Base-by-base conservation (phyloP, 2,888 invertebrate species). In the Lysandra bellargus region DNA sequence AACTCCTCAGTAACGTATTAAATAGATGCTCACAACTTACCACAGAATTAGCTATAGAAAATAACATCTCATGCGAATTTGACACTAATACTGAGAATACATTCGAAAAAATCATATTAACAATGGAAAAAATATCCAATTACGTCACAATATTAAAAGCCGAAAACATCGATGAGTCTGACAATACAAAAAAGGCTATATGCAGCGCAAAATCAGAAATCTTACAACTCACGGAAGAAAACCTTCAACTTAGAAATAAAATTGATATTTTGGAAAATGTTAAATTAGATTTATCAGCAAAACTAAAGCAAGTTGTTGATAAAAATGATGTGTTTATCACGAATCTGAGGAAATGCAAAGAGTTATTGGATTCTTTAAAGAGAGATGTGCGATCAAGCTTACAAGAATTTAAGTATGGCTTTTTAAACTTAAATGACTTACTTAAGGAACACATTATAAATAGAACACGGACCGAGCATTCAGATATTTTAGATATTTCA, bases 391-490 rank as follows among this genome's bases (percentile, higher is more conserved):
- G 85, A 79, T 57, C 78, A 1, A 93, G 92, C 84, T 81, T 84
- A 17, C 80, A 82, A 64, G 88, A 91, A 85, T 85, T 93, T 37
- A 57, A 76, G 33, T 33, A 57, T 76, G 57, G 5, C 12, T 76
- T 76, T 89, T 57, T 87, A 90, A 82, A 53, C 57, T 44, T 37
- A 84, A 23, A 88, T 88, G 87, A 88, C 88, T 23, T 53, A 33
- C 6, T 76, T 33, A 76, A 76, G 82, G 82, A 88, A 80, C 85
- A 90, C 83, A 85, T 89, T 37, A 4, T 33, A 74, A 80, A 85
- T 78, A 85, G 87, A 78, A 83, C 92, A 49, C 83, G 87, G 80
- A 44, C 81, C 17, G 90, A 91, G 82, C 91, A 91, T 82, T 80
- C 85, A 61, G 85, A 84, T 81, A 86, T 93, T 1, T 81, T 69